These are phyloP conservation scores for Triops longicaudatus DNA, from an alignment of 1,140 invertebrate genomes.

Conservation along the genomic window DNA sequence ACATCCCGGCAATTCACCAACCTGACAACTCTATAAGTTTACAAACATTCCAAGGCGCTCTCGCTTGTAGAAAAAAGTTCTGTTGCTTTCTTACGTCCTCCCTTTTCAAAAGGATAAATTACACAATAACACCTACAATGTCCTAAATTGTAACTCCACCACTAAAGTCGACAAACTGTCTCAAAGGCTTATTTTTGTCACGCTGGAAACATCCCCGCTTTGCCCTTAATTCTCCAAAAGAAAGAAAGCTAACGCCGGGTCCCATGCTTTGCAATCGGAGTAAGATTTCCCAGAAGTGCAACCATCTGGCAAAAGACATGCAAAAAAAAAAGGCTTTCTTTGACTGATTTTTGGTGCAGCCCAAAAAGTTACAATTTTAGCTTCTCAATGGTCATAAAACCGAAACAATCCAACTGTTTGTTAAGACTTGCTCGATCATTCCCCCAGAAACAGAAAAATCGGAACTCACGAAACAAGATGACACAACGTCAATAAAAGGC, in stretches of 20 bases:
- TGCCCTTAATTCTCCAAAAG: background rate
- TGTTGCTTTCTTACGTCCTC: background rate
- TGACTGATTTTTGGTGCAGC: background rate
- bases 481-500: background rate
- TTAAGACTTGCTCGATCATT: constrained; percentile 12
- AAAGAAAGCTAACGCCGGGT: background rate
- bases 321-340: background rate
- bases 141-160: background rate
- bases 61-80: background rate
- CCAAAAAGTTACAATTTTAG: background rate
- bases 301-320: background rate
- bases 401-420: constrained; percentile 6
- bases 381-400: constrained; percentile 2
- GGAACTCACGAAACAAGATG: constrained; percentile 13
- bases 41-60: background rate
- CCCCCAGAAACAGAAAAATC: background rate
- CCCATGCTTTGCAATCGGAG: background rate
- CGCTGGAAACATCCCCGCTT: background rate
- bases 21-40: background rate
- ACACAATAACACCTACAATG: background rate
- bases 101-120: background rate
- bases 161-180: background rate
- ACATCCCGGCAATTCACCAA: background rate
- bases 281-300: constrained; percentile 3
- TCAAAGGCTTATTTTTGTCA: background rate